These are phyloP conservation scores for Oreochromis niloticus DNA, from an alignment of 2,113 vertebrate species.

Conservation along the genomic window DNA sequence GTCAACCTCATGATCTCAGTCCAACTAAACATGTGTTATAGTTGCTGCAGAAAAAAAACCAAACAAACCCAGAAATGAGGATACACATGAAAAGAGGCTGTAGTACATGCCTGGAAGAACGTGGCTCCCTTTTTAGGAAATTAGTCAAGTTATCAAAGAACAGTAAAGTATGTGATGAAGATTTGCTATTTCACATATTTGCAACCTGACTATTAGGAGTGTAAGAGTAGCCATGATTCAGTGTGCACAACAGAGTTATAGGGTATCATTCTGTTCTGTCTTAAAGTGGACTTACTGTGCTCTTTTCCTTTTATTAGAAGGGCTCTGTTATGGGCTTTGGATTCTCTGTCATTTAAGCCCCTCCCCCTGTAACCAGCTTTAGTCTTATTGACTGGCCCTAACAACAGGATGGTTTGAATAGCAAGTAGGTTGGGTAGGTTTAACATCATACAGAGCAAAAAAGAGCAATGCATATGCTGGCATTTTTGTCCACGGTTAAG, in stretches of 20 bases:
- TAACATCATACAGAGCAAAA: no score
- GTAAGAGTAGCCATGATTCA: fast-evolving
- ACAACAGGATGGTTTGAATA: not conserved
- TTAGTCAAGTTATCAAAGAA: not conserved
- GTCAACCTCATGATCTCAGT: not conserved
- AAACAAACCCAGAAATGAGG: not conserved
- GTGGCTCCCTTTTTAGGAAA: not conserved
- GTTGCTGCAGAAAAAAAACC: not conserved
- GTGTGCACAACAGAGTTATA: not conserved
- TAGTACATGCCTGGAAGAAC: not conserved
- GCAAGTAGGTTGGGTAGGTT: not conserved
- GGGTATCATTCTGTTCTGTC: not conserved
- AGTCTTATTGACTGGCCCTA: not conserved
- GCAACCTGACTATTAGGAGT: not conserved
- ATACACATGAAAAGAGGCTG: not conserved
- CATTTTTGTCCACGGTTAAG: not conserved
- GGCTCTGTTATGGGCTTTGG: not conserved
- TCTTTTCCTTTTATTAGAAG: not conserved
- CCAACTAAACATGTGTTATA: not conserved
- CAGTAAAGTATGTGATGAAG: not conserved
- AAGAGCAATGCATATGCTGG: fast-evolving
- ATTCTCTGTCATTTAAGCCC: not conserved
- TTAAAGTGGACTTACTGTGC: not conserved
- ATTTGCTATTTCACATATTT: not conserved
- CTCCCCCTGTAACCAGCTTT: not conserved